Base-by-base conservation (phyloP, 2,888 invertebrate genomes). In the Apamea crenata region DNA sequence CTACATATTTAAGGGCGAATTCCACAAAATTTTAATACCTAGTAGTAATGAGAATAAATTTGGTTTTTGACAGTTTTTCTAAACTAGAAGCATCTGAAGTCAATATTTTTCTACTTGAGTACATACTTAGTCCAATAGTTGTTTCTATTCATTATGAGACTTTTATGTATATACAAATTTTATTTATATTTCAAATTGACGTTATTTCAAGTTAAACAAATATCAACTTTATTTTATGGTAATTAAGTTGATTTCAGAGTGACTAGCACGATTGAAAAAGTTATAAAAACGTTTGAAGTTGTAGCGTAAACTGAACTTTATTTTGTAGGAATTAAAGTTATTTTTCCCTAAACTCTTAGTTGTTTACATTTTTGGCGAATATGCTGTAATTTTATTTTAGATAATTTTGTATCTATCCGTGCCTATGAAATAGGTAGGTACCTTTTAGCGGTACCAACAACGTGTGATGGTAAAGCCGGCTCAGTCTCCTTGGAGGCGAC, bases 401-500 rank as follows among this genome's bases (percentile, higher is more conserved):
- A n/a, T n/a, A 50, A 36, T 50, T 53, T 59, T 59, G 2, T 59
- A 32, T 10, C 3, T 6, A 44, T 25, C 3, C 59, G 10, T 44
- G 32, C 32, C 3, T 16, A 50, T 25, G 25, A 50, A 83, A 68
- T 63, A 36, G 36, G 1, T 63, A 36, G 36, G 1, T 65, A 69
- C 6, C 16, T 77, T n/a, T 47, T 69, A 12, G 6, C 40, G 6
- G 21, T 21, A 25, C 6, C 10, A 25, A 40, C 25, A 40, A 69
- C 21, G 32, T n/a, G n/a, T 67, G n/a, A 36, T 12, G 65, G 73
- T 63, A 71, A 74, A 74, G n/a, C 47, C 50, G 32, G 21, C 36
- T n/a, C 63, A 16, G 63, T 32, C 56, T 75, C 75, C 70, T 71
- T 77, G 61, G 14, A 10, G 40, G 44, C 47, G 76, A 74, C 71